phyloP scores from a whole-genome alignment of 2,888 invertebrate genomes.

The Pollenia angustigena region DNA sequence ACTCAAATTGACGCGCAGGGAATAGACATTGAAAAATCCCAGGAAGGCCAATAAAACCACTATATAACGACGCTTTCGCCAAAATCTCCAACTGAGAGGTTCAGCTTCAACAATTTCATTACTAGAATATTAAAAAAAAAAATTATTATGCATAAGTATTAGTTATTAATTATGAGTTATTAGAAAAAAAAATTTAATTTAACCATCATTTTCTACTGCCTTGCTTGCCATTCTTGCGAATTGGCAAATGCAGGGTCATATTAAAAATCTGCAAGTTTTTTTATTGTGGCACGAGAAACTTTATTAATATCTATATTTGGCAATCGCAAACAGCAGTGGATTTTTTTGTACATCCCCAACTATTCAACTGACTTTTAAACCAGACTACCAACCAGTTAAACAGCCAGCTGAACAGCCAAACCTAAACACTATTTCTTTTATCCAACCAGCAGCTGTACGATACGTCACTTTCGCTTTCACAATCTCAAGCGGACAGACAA shows the following conservation, averaged over 20 bases:
- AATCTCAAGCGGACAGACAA: neutral
- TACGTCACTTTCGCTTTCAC: conserved; percentile 70
- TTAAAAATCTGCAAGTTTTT: neutral
- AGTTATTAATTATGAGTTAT: neutral
- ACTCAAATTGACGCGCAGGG: conserved; percentile 93
- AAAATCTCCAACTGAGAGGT: conserved; percentile 88
- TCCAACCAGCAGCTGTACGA: conserved; percentile 2
- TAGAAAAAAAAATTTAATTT: conserved; percentile 29
- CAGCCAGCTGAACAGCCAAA: neutral
- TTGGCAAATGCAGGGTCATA: conserved; percentile 10
- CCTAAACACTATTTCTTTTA: conserved; percentile 17
- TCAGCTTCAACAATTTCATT: conserved; percentile 80
- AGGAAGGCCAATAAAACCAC: conserved; percentile 92
- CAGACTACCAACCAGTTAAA: neutral
- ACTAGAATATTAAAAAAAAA: conserved; percentile 72
- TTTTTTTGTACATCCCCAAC: neutral
- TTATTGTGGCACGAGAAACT: neutral
- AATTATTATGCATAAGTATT: neutral
- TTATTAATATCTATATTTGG: conserved; percentile 8
- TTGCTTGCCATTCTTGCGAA: neutral
- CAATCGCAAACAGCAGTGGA: neutral
- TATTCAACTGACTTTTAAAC: conserved; percentile 20
- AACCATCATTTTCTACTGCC: neutral
- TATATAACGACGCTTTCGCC: conserved; percentile 90
- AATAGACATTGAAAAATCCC: conserved; percentile 93